Evolutionary conservation across 2,888 invertebrate genomes (phyloP).

Genomic region (Plebejus argus): DNA sequence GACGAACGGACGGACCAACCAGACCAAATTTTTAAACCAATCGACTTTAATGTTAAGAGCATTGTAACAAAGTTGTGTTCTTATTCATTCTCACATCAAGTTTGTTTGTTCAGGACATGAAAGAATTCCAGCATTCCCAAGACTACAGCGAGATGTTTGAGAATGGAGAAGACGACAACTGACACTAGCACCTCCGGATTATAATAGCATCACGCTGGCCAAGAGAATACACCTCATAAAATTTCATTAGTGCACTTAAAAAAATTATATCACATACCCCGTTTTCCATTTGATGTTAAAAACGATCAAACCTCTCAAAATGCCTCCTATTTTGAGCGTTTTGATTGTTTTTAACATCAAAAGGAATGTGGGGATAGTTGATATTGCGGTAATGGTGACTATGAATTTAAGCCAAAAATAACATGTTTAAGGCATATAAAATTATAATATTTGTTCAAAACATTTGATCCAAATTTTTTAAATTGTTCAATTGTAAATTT

Average conservation of each 20-base stretch:
- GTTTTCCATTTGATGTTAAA: no score
- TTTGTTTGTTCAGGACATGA: slow-evolving; percentile 72
- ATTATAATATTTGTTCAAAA: slow-evolving; percentile 3
- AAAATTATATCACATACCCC: not conserved
- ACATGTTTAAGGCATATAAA: not conserved
- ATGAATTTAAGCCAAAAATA: not conserved
- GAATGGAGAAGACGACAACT: slow-evolving; percentile 77
- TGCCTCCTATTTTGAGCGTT: no score
- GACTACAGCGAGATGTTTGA: slow-evolving; percentile 78
- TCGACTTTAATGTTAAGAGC: not conserved
- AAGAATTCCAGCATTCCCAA: slow-evolving; percentile 71
- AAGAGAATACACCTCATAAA: not conserved
- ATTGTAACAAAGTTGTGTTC: slow-evolving; percentile 54
- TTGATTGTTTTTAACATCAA: no score
- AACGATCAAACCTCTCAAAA: no score
- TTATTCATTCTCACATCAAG: slow-evolving; percentile 64
- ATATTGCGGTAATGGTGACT: not conserved
- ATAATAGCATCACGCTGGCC: not conserved
- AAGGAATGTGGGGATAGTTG: no score
- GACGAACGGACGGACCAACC: no score
- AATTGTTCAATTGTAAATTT: not conserved
- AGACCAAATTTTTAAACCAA: no score
- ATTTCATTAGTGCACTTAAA: not conserved
- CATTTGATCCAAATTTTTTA: not conserved
- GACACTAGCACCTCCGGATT: slow-evolving; percentile 45